These are phyloP conservation scores for Sylvicola cinctus DNA, from an alignment of 2,888 invertebrate species.

Conservation along the genomic window DNA sequence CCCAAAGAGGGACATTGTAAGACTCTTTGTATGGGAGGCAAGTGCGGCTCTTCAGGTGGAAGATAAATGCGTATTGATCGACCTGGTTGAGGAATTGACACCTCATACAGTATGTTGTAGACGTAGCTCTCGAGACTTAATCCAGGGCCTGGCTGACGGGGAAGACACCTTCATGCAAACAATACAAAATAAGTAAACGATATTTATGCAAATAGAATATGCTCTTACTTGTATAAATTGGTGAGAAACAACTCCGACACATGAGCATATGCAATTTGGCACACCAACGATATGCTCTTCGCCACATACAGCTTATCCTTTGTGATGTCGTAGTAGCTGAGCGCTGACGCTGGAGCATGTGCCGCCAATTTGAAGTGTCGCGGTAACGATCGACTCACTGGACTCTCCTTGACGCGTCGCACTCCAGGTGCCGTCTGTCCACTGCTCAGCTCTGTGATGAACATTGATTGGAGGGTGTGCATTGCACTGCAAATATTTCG, in stretches of 20 bases:
- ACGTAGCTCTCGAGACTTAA: constrained; percentile 84
- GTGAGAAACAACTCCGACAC: constrained; percentile 71
- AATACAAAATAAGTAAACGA: constrained; percentile 1
- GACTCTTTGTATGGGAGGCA: constrained; percentile 40
- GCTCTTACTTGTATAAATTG: constrained; percentile 59
- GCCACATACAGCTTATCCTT: constrained; percentile 90
- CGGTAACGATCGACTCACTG: constrained; percentile 67
- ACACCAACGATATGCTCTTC: constrained; percentile 84
- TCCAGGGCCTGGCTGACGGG: constrained; percentile 52
- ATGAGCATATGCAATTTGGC: constrained; percentile 76
- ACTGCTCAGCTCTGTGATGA: constrained; percentile 72
- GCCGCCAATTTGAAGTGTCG: constrained; percentile 72
- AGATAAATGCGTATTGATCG: constrained; percentile 62
- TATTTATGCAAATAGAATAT: no score
- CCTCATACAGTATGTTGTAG: constrained; percentile 87
- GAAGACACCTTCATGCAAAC: constrained; percentile 39
- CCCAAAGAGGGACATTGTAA: constrained; percentile 56
- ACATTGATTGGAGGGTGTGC: constrained; percentile 88
- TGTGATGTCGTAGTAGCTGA: constrained; percentile 77
- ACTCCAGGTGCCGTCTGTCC: constrained; percentile 46
- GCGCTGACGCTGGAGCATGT: constrained; percentile 52
- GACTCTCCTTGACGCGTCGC: constrained; percentile 39
- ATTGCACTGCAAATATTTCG: constrained; percentile 85
- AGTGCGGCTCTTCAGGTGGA: constrained; percentile 46
- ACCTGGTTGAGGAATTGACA: constrained; percentile 74